These are phyloP conservation scores for Cordylochernes scorpioides DNA, from an alignment of 2,888 invertebrate species.

Conservation along the genomic window DNA sequence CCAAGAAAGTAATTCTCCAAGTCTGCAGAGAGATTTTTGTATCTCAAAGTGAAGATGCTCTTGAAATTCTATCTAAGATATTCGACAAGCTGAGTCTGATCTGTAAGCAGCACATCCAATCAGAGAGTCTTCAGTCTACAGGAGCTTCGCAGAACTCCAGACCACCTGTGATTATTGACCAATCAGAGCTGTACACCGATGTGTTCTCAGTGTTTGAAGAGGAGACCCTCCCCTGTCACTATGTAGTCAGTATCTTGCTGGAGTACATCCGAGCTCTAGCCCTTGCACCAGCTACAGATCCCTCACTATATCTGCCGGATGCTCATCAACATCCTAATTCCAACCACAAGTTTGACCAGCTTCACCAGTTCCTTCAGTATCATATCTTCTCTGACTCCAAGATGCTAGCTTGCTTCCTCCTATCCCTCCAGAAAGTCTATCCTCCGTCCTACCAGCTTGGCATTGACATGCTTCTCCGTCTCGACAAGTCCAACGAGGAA, in stretches of 20 bases:
- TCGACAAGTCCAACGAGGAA: slow-evolving; percentile 41
- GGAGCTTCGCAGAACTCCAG: slow-evolving; percentile 10
- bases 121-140: slow-evolving; percentile 17
- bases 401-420: slow-evolving; percentile 53
- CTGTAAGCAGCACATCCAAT: slow-evolving; percentile 31
- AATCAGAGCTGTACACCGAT: slow-evolving; percentile 53
- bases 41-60: slow-evolving; percentile 17
- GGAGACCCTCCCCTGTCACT: slow-evolving; percentile 20
- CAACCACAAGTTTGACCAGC: slow-evolving; percentile 41
- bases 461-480: slow-evolving; percentile 58
- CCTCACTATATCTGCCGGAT: too few species aligned
- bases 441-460: slow-evolving; percentile 65
- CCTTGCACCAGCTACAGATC: slow-evolving; percentile 39
- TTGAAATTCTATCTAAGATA: slow-evolving; percentile 29
- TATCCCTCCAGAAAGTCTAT: slow-evolving; percentile 57
- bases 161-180: slow-evolving; percentile 29
- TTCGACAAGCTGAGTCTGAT: slow-evolving; percentile 52
- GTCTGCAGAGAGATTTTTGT: slow-evolving; percentile 23
- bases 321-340: slow-evolving; percentile 45
- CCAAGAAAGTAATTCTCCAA: slow-evolving; percentile 39
- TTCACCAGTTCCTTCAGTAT: slow-evolving; percentile 60
- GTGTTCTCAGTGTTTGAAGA: slow-evolving; percentile 39
- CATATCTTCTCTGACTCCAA: slow-evolving; percentile 57
- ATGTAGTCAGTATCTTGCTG: slow-evolving; percentile 28
- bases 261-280: slow-evolving; percentile 56